phyloP scores from a whole-genome alignment of 1,140 invertebrate genomes.

The Pomacea maculata region DNA sequence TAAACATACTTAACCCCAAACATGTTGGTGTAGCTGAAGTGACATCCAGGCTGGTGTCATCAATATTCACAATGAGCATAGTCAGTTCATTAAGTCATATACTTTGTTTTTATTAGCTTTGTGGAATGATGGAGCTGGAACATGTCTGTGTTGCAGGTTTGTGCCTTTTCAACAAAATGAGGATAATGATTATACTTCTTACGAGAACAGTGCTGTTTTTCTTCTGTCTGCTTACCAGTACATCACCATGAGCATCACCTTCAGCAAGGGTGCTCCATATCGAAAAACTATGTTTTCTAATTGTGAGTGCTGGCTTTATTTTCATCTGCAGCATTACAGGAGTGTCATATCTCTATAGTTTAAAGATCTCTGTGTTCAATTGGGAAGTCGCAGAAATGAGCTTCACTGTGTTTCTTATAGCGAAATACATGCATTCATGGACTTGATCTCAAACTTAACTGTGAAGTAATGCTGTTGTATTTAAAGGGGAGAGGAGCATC shows the following conservation, averaged over 20 bases:
- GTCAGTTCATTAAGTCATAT: too few species aligned
- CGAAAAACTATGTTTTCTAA: conserved; percentile 60
- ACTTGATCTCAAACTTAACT: too few species aligned
- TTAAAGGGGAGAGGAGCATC: too few species aligned
- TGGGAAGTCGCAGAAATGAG: too few species aligned
- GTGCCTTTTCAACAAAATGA: conserved; percentile 44
- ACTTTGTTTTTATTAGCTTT: too few species aligned
- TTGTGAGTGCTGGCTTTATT: conserved; percentile 47
- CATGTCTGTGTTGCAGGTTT: conserved; percentile 49
- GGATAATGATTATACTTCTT: conserved; percentile 50
- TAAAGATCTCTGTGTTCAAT: neutral
- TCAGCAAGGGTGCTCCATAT: conserved; percentile 89
- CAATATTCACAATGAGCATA: neutral
- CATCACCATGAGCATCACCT: conserved; percentile 85
- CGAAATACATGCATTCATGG: too few species aligned
- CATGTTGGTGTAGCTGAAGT: too few species aligned
- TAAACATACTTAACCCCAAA: too few species aligned
- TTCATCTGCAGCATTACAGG: neutral
- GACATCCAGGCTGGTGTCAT: neutral
- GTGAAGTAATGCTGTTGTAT: too few species aligned
- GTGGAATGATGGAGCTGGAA: too few species aligned
- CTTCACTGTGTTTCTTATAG: too few species aligned
- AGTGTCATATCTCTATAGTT: neutral
- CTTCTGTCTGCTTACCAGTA: conserved; percentile 87
- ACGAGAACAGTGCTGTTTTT: conserved; percentile 74